Percentiles rank a stretch among this genome's conserved stretches.
Evolutionary conservation across 1,140 invertebrate genomes (phyloP).

Genomic region (Drosophila kurseongensis): DNA sequence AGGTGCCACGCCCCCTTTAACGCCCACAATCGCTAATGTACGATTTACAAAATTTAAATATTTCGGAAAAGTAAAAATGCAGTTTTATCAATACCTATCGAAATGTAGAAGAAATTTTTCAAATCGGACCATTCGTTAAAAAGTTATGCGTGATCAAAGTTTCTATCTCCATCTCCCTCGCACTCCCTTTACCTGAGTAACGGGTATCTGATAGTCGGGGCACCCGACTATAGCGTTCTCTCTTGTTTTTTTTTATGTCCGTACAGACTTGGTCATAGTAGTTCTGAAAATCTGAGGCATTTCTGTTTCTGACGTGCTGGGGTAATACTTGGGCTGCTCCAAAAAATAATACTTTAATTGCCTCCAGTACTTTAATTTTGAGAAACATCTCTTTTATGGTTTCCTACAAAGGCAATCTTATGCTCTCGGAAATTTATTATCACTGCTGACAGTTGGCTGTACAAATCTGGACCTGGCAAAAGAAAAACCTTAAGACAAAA

Average conservation of each 20-base stretch:
- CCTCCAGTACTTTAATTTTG: constrained; percentile 16
- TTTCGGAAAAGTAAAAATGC: too few species aligned
- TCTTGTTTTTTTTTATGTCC: constrained; percentile 49
- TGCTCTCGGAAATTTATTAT: constrained; percentile 22
- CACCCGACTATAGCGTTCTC: too few species aligned
- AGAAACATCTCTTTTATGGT: constrained; percentile 20
- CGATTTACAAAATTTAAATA: too few species aligned
- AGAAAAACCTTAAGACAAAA: constrained; percentile 35
- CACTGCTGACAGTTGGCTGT: constrained; percentile 15
- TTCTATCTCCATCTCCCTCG: too few species aligned
- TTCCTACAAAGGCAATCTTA: not conserved
- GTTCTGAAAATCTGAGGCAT: constrained; percentile 40
- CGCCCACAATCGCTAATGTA: too few species aligned
- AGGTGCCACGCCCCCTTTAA: too few species aligned
- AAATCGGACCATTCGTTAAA: too few species aligned
- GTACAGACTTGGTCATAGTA: constrained; percentile 52
- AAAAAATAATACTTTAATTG: constrained; percentile 34
- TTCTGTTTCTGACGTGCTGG: constrained; percentile 50
- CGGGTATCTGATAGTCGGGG: too few species aligned
- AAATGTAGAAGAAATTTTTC: too few species aligned
- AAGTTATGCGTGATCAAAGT: too few species aligned
- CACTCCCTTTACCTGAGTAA: too few species aligned
- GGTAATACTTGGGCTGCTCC: constrained; percentile 28
- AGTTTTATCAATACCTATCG: too few species aligned
- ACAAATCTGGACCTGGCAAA: constrained; percentile 23